A percentile compares a stretch with the other conserved stretches of the same genome.
Evolutionary conservation across 2,113 vertebrate species (phyloP).

Genomic region (Crocuta crocuta): DNA sequence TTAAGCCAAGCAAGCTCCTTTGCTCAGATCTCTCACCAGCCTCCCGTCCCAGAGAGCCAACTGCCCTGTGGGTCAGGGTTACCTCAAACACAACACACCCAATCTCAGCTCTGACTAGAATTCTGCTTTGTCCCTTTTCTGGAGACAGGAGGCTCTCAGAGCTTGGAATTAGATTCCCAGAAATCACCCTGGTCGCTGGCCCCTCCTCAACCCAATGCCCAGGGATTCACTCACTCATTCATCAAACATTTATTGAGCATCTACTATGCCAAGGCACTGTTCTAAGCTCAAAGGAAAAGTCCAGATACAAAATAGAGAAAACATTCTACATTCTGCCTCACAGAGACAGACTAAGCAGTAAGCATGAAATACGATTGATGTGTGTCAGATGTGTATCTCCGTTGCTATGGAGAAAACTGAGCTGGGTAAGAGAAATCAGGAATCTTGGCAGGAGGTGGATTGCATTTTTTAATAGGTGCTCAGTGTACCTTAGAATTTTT

Average conservation of each 20-base stretch:
- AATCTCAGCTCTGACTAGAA: not conserved
- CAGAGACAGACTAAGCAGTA: not conserved
- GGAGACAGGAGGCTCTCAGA: not conserved
- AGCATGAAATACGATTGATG: not conserved
- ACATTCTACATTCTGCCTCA: not conserved
- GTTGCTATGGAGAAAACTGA: not conserved
- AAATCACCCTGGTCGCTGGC: not conserved
- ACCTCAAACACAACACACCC: not conserved
- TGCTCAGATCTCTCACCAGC: not conserved
- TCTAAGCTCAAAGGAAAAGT: not conserved
- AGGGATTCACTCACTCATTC: not conserved
- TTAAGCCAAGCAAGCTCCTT: not conserved
- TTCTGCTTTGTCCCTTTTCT: no score
- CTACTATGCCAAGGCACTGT: not conserved
- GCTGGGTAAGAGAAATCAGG: not conserved
- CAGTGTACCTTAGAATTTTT: not conserved
- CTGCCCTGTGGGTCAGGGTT: no score
- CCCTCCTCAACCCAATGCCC: not conserved
- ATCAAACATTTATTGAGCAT: not conserved
- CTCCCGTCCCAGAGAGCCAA: not conserved
- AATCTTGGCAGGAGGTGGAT: not conserved
- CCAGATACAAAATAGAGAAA: not conserved
- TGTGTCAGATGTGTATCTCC: no score
- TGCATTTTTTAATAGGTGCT: not conserved
- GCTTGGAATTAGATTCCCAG: not conserved